phyloP scores from a whole-genome alignment of 2,888 invertebrate species.

The Dusona sp. region DNA sequence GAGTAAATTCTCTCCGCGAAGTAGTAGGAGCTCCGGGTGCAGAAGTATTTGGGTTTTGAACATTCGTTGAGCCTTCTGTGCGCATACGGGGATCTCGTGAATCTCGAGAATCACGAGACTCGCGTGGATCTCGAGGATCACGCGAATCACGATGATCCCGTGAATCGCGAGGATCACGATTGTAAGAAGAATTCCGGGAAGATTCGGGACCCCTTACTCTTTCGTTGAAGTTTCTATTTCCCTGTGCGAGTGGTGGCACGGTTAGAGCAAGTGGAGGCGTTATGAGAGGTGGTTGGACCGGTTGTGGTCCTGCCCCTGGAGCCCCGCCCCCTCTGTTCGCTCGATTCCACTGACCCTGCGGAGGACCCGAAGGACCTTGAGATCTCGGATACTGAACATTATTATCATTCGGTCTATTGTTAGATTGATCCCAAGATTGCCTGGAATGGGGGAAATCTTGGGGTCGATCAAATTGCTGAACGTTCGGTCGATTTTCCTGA shows the following conservation, averaged over 20 bases:
- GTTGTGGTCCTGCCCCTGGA: slow-evolving; percentile 57
- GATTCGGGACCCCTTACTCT: slow-evolving; percentile 71
- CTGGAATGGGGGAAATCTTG: slow-evolving; percentile 73
- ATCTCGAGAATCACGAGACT: slow-evolving; percentile 38
- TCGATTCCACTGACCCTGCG: slow-evolving; percentile 60
- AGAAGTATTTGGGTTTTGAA: slow-evolving; percentile 44
- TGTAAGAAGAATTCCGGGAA: slow-evolving; percentile 62
- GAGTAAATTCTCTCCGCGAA: slow-evolving; percentile 73
- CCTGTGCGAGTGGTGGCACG: background rate
- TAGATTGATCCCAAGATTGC: slow-evolving; percentile 71
- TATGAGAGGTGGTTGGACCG: slow-evolving; percentile 52
- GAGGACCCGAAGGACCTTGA: slow-evolving; percentile 72
- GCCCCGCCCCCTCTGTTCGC: slow-evolving; percentile 57
- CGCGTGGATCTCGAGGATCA: slow-evolving; percentile 50
- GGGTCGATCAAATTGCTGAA: slow-evolving; percentile 73
- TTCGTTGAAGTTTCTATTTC: slow-evolving; percentile 68
- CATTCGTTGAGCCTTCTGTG: background rate
- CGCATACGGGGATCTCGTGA: slow-evolving; percentile 46
- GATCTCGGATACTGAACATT: slow-evolving; percentile 71
- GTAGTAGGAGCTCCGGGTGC: slow-evolving; percentile 31
- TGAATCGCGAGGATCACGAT: slow-evolving; percentile 60
- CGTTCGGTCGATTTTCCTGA: slow-evolving; percentile 63
- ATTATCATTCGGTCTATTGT: slow-evolving; percentile 64
- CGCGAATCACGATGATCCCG: slow-evolving; percentile 37
- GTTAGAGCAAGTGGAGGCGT: slow-evolving; percentile 11